phyloP scores from a whole-genome alignment of 1,140 invertebrate genomes.

The Drosophila bocqueti region DNA sequence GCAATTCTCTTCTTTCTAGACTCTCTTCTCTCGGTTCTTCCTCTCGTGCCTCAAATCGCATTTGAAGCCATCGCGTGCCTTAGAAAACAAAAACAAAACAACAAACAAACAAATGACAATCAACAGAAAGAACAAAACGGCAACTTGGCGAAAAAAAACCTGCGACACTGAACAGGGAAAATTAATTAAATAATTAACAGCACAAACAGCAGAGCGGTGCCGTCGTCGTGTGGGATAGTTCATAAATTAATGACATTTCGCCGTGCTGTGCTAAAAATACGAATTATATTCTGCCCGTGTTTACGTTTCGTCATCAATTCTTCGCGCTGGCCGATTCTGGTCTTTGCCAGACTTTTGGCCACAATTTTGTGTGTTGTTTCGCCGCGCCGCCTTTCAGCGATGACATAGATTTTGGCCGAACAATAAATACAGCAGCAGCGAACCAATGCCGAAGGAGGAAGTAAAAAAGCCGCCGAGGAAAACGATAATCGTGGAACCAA shows the following conservation, averaged over 20 bases:
- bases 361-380: conserved; percentile 2
- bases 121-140: conserved; percentile 28
- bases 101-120: conserved; percentile 37
- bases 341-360: conserved; percentile 42
- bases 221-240: conserved; percentile 34
- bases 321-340: conserved; percentile 28
- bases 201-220: conserved; percentile 13
- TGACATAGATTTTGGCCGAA: conserved; percentile 57
- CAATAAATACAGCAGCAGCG: conserved; percentile 30
- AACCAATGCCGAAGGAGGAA: conserved; percentile 52
- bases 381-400: conserved; percentile 18
- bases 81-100: conserved; percentile 12
- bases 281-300: conserved; percentile 19
- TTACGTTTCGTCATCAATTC: conserved; percentile 71
- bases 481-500: conserved; percentile 42
- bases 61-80: conserved; percentile 61
- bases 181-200: conserved; percentile 78
- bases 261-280: conserved; percentile 65
- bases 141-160: conserved; percentile 2
- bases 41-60: conserved; percentile 13
- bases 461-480: conserved; percentile 43
- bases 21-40: background rate
- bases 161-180: conserved; percentile 35
- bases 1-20: conserved; percentile 11
- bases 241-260: conserved; percentile 67